phyloP scores from a whole-genome alignment of 2,888 invertebrate species.

The Phengaris arion region DNA sequence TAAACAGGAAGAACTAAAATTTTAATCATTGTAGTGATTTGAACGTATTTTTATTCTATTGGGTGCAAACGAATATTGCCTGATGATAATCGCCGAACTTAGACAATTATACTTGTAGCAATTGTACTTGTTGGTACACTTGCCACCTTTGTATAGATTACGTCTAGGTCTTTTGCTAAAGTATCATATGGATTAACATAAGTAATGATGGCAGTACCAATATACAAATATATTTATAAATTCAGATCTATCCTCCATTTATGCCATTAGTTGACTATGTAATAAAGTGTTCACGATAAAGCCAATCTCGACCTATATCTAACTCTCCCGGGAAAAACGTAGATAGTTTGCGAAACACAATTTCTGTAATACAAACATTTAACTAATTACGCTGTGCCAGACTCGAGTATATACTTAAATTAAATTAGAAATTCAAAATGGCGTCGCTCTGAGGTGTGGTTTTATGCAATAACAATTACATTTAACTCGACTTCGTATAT shows the following conservation, averaged over 20 bases:
- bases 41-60: too few species aligned
- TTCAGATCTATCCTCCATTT: neutral
- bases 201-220: neutral
- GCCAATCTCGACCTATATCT: constrained; percentile 14
- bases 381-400: constrained; percentile 22
- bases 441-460: constrained; percentile 21
- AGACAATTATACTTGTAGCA: too few species aligned
- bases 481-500: constrained; percentile 14
- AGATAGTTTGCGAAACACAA: constrained; percentile 27
- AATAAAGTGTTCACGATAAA: neutral
- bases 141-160: too few species aligned
- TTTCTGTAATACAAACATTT: constrained; percentile 25
- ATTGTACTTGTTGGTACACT: too few species aligned
- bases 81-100: too few species aligned
- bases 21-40: too few species aligned
- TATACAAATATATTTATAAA: neutral
- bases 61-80: too few species aligned
- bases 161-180: too few species aligned
- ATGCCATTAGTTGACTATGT: neutral
- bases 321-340: constrained; percentile 19
- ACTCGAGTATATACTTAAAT: constrained; percentile 20
- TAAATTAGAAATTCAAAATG: constrained; percentile 27
- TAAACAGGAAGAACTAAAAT: too few species aligned
- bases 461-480: constrained; percentile 29
- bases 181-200: too few species aligned